Evolutionary conservation across 2,797 vertebrate genomes (phyloP).

Genomic region (Limnodromus scolopaceus): DNA sequence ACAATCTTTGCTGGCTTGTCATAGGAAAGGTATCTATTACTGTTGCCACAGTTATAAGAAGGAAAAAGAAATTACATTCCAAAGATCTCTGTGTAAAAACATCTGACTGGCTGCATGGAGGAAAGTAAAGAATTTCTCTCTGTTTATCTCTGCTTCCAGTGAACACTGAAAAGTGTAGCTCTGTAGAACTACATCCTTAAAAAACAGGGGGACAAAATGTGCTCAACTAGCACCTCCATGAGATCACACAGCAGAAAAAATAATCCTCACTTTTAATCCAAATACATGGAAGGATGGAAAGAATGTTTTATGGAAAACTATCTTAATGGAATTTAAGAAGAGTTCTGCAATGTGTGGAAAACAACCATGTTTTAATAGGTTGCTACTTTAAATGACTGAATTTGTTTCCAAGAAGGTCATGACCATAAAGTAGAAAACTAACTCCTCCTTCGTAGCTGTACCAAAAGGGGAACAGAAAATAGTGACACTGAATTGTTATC

Average conservation of each 20-base stretch:
- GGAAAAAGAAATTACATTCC: neutral
- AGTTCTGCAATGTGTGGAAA: neutral
- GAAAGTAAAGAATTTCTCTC: neutral
- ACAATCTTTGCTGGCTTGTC: neutral
- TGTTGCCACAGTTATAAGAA: neutral
- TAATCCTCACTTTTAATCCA: neutral
- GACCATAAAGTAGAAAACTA: neutral
- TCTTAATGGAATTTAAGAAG: neutral
- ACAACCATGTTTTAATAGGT: neutral
- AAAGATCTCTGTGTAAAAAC: neutral
- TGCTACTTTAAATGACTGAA: neutral
- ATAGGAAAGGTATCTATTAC: neutral
- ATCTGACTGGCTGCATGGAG: neutral
- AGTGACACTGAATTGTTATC: neutral
- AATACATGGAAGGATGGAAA: neutral
- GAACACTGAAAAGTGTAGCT: neutral
- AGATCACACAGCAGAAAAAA: slow-evolving; percentile 11
- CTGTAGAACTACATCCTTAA: neutral
- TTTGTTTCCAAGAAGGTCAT: slow-evolving; percentile 6
- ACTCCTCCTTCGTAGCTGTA: slow-evolving; percentile 8
- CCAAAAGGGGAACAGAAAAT: slow-evolving; percentile 29
- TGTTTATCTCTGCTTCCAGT: neutral
- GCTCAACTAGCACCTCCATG: neutral
- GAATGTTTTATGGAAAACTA: neutral
- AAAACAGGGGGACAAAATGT: neutral